These are phyloP conservation scores for Ceraclea dissimilis DNA, from an alignment of 2,888 invertebrate species.

Conservation along the genomic window DNA sequence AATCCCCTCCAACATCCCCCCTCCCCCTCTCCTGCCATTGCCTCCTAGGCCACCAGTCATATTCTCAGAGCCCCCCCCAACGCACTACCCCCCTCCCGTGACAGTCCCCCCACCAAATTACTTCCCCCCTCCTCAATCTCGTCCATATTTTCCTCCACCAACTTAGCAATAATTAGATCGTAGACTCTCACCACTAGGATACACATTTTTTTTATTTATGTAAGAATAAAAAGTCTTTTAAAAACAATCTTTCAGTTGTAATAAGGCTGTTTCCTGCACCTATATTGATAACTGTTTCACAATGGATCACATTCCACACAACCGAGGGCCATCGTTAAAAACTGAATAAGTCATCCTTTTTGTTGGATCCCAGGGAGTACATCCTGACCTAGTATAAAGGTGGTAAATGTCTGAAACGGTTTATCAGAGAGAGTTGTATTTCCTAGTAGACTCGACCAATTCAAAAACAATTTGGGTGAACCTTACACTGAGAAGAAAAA, in stretches of 20 bases:
- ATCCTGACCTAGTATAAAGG: too few species aligned
- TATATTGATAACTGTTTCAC: too few species aligned
- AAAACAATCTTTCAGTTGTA: constrained; percentile 4
- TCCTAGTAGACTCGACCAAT: too few species aligned
- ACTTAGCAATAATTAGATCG: constrained; percentile 29
- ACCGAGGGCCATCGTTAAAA: too few species aligned
- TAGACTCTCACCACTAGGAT: neutral
- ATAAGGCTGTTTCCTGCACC: too few species aligned
- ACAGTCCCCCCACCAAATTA: constrained; percentile 42
- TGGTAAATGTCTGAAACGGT: too few species aligned
- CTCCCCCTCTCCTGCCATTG: constrained; percentile 28
- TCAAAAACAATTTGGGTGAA: too few species aligned
- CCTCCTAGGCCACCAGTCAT: constrained; percentile 30
- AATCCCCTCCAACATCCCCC: constrained; percentile 31
- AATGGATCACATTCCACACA: too few species aligned
- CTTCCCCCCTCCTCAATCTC: constrained; percentile 35
- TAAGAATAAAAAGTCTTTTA: constrained; percentile 23
- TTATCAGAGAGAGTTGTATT: too few species aligned
- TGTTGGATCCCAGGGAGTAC: too few species aligned
- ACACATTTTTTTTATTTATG: constrained; percentile 20
- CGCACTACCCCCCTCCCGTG: constrained; percentile 34
- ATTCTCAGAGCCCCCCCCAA: constrained; percentile 28
- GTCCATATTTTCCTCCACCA: constrained; percentile 41
- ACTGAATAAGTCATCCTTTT: too few species aligned
- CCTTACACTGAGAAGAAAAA: too few species aligned